phyloP scores from a whole-genome alignment of 2,888 invertebrate genomes.

The Ashinkailepas kermadecensis region DNA sequence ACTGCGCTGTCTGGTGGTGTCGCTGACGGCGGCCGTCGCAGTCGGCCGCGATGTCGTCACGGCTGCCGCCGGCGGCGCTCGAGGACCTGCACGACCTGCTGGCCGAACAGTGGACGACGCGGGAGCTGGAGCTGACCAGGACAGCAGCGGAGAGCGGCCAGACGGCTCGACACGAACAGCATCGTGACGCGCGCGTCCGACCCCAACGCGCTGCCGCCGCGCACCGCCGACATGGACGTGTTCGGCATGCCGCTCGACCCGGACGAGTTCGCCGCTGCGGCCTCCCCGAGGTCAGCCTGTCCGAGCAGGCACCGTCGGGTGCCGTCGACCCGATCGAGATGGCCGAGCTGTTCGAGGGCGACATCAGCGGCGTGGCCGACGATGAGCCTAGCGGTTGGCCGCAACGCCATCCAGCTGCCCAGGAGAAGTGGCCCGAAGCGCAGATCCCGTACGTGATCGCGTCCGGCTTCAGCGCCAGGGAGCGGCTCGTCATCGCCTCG shows the following conservation, averaged over 20 bases:
- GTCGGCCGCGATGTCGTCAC: background rate
- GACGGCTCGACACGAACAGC: too few species aligned
- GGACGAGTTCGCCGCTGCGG: conserved; percentile 21
- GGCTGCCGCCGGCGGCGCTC: too few species aligned
- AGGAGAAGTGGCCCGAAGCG: conserved; percentile 29
- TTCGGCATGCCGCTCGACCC: conserved; percentile 25
- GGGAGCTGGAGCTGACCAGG: too few species aligned
- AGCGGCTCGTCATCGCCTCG: conserved; percentile 37
- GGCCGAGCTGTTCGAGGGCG: background rate
- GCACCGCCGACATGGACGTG: background rate
- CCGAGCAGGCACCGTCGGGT: background rate
- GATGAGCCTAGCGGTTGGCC: background rate
- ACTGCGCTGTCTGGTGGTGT: background rate
- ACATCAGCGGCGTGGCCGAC: background rate
- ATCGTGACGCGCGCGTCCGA: too few species aligned
- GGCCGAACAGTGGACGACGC: background rate
- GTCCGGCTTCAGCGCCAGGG: background rate
- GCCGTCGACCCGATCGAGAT: background rate
- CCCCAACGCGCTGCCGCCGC: background rate
- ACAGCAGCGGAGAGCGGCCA: too few species aligned
- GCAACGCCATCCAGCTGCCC: conserved; percentile 26
- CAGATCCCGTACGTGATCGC: conserved; percentile 29
- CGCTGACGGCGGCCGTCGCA: background rate
- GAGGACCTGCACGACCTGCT: background rate
- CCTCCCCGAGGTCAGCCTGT: background rate